Conservation (phyloP, 1,140 invertebrate genomes). For the Aphis gossypii region DNA sequence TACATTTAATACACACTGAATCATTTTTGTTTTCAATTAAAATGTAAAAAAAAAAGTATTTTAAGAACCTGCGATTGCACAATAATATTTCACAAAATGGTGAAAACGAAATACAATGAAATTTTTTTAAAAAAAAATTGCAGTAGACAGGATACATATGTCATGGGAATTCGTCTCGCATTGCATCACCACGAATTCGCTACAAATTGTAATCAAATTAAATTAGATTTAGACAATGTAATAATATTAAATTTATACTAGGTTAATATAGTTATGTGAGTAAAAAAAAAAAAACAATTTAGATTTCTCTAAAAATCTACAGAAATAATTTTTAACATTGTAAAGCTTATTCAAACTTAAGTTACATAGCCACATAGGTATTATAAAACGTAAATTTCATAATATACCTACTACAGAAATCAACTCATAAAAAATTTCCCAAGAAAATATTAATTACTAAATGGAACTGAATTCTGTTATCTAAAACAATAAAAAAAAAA, state of each 20-base stretch:
- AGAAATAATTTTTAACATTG: neutral
- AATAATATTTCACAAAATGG: neutral
- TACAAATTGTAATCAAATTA: neutral
- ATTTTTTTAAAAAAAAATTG: neutral
- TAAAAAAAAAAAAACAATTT: neutral
- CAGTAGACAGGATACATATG: neutral
- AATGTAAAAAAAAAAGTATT: neutral
- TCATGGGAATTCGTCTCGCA: neutral
- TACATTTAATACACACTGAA: neutral
- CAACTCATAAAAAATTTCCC: neutral
- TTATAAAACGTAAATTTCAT: neutral
- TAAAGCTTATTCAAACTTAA: neutral
- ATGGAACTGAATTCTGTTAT: neutral
- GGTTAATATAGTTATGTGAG: neutral
- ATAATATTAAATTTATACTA: neutral
- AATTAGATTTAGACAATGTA: neutral
- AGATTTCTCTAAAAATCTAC: neutral
- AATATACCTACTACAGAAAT: neutral
- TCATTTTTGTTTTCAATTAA: neutral
- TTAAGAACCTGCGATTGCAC: neutral
- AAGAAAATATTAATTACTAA: neutral
- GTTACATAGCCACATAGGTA: neutral
- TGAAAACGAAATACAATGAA: neutral
- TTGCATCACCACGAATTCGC: neutral
- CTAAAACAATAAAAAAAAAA: neutral